Evolutionary conservation across 2,888 invertebrate species (phyloP).

Genomic region (Hemaris fuciformis): DNA sequence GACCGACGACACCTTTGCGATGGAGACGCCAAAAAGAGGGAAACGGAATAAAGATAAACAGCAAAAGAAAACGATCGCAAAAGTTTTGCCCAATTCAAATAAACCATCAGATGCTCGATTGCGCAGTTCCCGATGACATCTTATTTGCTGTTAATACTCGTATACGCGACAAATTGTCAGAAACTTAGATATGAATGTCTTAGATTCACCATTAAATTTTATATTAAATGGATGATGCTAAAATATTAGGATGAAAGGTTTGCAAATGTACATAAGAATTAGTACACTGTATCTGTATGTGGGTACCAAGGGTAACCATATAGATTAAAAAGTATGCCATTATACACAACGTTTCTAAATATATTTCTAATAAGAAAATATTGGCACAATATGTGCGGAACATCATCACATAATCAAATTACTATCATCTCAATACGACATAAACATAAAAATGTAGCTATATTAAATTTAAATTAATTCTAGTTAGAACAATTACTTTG

Average conservation of each 20-base stretch:
- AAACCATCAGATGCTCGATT: conserved; percentile 65
- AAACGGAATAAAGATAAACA: conserved; percentile 53
- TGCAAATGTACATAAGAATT: not conserved
- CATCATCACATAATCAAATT: conserved; percentile 12
- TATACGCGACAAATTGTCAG: not conserved
- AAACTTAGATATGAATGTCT: not conserved
- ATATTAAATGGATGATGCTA: too few relatives aligned
- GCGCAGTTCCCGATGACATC: conserved; percentile 76
- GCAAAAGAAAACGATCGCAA: conserved; percentile 46
- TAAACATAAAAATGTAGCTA: conserved; percentile 11
- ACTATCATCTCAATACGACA: conserved; percentile 8
- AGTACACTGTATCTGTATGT: not conserved
- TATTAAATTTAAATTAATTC: conserved; percentile 15
- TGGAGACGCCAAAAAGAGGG: conserved; percentile 47
- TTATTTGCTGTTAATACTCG: not conserved
- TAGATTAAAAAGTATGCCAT: not conserved
- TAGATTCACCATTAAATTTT: not conserved
- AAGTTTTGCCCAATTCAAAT: conserved; percentile 43
- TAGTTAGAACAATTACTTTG: conserved; percentile 55
- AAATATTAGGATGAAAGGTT: conserved; percentile 1
- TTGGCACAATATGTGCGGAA: not conserved
- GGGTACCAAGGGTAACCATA: conserved; percentile 4
- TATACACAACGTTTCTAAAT: not conserved
- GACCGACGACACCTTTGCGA: conserved; percentile 27
- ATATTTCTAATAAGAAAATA: conserved; percentile 3